Evolutionary conservation across 2,888 invertebrate species (phyloP).

Genomic region (Noctua janthe): DNA sequence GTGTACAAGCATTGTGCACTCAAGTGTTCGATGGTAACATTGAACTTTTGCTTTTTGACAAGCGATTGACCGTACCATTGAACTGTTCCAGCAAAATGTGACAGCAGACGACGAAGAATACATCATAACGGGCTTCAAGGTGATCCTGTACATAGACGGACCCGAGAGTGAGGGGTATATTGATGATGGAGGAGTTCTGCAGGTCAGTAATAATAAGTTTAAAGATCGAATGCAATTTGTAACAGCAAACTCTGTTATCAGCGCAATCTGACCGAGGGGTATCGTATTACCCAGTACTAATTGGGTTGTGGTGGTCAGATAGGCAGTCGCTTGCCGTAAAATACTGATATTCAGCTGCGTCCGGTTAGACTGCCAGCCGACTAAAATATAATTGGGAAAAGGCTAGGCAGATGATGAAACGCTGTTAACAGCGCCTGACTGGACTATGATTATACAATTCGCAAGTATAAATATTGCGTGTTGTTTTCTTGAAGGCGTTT

Average conservation of each 20-base stretch:
- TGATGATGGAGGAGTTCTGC: slow-evolving; percentile 76
- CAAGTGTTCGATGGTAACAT: background rate
- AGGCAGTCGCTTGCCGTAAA: background rate
- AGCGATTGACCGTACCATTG: background rate
- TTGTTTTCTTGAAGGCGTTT: slow-evolving; percentile 24
- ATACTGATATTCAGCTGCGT: background rate
- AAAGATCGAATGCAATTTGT: background rate
- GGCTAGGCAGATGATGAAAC: background rate
- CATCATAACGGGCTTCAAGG: slow-evolving; percentile 77
- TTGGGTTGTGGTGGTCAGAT: background rate
- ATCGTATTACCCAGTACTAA: background rate
- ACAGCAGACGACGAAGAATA: slow-evolving; percentile 56
- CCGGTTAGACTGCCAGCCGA: background rate
- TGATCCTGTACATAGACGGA: slow-evolving; percentile 77
- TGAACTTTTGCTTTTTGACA: background rate
- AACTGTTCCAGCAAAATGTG: slow-evolving; percentile 13
- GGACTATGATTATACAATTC: background rate
- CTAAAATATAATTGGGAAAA: background rate
- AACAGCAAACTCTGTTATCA: background rate
- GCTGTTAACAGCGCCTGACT: slow-evolving; percentile 17
- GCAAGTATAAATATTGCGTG: slow-evolving; percentile 24
- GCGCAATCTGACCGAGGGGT: slow-evolving; percentile 4
- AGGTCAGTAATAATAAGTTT: slow-evolving; percentile 65
- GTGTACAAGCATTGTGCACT: background rate
- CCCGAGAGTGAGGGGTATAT: slow-evolving; percentile 74